phyloP scores from a whole-genome alignment of 2,888 invertebrate genomes.

The Cantharis rufa region DNA sequence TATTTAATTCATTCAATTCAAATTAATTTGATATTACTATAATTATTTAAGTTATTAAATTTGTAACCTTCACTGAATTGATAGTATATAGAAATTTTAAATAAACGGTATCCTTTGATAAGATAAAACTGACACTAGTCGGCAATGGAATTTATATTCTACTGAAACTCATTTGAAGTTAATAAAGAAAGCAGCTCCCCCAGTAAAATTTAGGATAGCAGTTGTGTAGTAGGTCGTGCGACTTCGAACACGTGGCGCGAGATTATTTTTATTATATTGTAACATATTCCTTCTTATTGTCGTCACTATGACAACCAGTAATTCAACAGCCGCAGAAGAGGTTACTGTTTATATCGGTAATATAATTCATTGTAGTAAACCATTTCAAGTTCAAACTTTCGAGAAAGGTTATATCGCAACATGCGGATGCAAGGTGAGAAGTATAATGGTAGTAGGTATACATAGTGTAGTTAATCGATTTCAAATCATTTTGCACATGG shows the following conservation, averaged over 20 bases:
- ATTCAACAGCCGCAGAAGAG: background rate
- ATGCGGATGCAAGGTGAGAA: conserved; percentile 23
- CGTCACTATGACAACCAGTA: background rate
- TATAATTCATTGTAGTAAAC: conserved; percentile 50
- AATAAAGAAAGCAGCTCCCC: background rate
- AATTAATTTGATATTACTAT: background rate
- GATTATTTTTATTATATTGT: background rate
- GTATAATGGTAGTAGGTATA: background rate
- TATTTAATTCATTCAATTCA: background rate
- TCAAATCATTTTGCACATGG: background rate
- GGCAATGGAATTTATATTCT: background rate
- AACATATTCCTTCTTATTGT: background rate
- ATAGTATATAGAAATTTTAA: background rate
- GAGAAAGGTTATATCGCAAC: conserved; percentile 33
- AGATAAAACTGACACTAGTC: background rate
- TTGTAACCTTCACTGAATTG: background rate
- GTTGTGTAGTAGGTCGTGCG: background rate
- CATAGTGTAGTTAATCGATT: background rate
- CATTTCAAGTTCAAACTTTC: conserved; percentile 27
- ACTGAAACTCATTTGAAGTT: background rate
- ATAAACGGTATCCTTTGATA: background rate
- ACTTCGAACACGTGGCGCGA: background rate
- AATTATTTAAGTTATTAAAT: too few species aligned
- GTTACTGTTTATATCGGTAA: conserved; percentile 49
- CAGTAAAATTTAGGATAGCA: background rate